These are phyloP conservation scores for Cetonia aurata DNA, from an alignment of 2,888 invertebrate genomes.

Conservation along the genomic window DNA sequence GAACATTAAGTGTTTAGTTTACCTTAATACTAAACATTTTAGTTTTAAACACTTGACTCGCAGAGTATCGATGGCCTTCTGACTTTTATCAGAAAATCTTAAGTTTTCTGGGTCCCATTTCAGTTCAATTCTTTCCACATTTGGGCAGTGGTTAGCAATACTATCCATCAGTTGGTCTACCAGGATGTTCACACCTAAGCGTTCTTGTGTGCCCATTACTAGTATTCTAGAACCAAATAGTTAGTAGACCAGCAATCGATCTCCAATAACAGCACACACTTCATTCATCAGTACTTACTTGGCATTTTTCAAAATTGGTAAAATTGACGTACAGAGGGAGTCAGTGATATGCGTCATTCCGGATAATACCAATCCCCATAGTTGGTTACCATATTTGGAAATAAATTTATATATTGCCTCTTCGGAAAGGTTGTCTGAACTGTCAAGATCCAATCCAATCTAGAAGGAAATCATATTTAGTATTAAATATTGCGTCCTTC, in stretches of 20 bases:
- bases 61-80: slow-evolving; percentile 98
- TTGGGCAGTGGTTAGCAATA: slow-evolving; percentile 92
- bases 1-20: slow-evolving; percentile 49
- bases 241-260: neutral
- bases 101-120: slow-evolving; percentile 99
- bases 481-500: neutral
- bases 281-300: slow-evolving; percentile 74
- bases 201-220: slow-evolving; percentile 97
- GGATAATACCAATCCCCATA: slow-evolving; percentile 88
- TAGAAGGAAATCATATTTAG: slow-evolving; percentile 48
- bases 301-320: slow-evolving; percentile 91
- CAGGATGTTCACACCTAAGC: slow-evolving; percentile 95
- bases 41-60: slow-evolving; percentile 95
- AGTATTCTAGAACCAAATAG: slow-evolving; percentile 78
- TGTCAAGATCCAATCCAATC: slow-evolving; percentile 92
- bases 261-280: too few relatives aligned
- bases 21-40: slow-evolving; percentile 93
- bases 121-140: slow-evolving; percentile 91
- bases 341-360: slow-evolving; percentile 99
- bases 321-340: slow-evolving; percentile 96
- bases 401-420: slow-evolving; percentile 93
- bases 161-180: slow-evolving; percentile 99
- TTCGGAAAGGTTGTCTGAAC: slow-evolving; percentile 95
- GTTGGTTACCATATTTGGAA: slow-evolving; percentile 88
- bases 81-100: slow-evolving; percentile 98